phyloP scores from a whole-genome alignment of 2,113 vertebrate species.

The Corythaixoides concolor region DNA sequence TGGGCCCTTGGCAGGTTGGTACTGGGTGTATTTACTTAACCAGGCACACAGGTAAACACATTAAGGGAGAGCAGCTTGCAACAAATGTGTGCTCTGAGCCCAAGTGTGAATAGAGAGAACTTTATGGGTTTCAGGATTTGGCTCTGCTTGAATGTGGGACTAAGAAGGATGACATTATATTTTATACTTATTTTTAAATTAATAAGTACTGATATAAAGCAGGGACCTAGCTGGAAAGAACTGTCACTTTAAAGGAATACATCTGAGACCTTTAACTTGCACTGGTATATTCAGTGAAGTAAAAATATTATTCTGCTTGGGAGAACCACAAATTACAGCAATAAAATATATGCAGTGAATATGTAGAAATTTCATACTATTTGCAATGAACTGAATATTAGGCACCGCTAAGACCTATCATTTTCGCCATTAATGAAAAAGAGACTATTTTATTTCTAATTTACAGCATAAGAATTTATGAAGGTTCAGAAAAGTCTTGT shows the following conservation, averaged over 20 bases:
- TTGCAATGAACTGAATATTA: conserved; percentile 29
- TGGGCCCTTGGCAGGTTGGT: not conserved
- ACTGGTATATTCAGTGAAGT: conserved; percentile 21
- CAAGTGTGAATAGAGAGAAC: not conserved
- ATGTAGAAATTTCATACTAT: not conserved
- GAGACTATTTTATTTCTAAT: conserved; percentile 38
- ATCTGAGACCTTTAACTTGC: conserved; percentile 43
- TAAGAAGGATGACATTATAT: not conserved
- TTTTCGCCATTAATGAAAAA: not conserved
- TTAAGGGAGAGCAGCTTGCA: not conserved
- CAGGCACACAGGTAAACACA: accelerated
- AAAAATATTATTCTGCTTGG: conserved; percentile 59
- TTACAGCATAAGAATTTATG: conserved; percentile 38
- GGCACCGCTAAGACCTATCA: not conserved
- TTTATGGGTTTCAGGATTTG: not conserved
- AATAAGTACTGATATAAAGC: conserved; percentile 20
- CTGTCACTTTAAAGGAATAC: conserved; percentile 53
- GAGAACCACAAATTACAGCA: conserved; percentile 54
- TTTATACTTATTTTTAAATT: not conserved
- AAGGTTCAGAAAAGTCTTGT: not conserved
- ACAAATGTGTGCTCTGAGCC: not conserved
- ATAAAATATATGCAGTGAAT: conserved; percentile 18
- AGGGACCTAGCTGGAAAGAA: conserved; percentile 18
- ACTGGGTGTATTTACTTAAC: not conserved
- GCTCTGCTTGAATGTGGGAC: not conserved